Evolutionary conservation across 2,113 vertebrate species (phyloP).

Genomic region (Rhizomys pruinosus): DNA sequence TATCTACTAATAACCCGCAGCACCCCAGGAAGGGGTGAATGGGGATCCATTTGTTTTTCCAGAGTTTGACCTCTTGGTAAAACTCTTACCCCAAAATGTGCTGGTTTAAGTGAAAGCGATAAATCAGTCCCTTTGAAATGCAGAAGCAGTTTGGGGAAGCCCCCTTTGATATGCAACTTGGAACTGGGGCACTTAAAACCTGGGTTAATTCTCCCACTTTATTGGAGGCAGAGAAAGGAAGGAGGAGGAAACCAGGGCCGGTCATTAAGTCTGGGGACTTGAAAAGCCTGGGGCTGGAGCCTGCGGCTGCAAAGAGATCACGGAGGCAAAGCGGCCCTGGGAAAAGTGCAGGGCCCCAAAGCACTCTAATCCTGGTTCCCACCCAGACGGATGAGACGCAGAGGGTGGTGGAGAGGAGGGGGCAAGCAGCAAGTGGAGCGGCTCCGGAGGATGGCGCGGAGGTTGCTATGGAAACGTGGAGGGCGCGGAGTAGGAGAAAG

Average conservation of each 20-base stretch:
- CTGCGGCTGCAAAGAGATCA: slow-evolving; percentile 57
- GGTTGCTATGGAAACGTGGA: slow-evolving; percentile 73
- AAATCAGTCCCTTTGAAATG: slow-evolving; percentile 83
- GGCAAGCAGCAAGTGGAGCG: slow-evolving; percentile 2
- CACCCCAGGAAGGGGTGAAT: slow-evolving; percentile 64
- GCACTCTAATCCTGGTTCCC: slow-evolving; percentile 78
- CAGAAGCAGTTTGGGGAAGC: slow-evolving; percentile 77
- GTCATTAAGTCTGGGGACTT: slow-evolving; percentile 79
- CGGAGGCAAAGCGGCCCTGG: slow-evolving; percentile 71
- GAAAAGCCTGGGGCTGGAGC: slow-evolving; percentile 75
- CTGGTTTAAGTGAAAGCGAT: slow-evolving; percentile 76
- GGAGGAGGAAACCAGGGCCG: slow-evolving; percentile 75
- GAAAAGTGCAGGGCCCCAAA: slow-evolving; percentile 65
- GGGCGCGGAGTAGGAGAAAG: slow-evolving; percentile 59
- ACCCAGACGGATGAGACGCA: slow-evolving; percentile 80
- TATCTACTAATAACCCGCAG: slow-evolving; percentile 51
- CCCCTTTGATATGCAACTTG: slow-evolving; percentile 82
- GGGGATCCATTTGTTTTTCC: slow-evolving; percentile 78
- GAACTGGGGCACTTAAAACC: slow-evolving; percentile 78
- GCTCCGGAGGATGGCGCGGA: slow-evolving; percentile 61
- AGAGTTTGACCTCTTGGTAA: slow-evolving; percentile 79
- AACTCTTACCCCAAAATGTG: slow-evolving; percentile 79
- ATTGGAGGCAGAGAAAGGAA: slow-evolving; percentile 78
- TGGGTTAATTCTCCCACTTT: slow-evolving; percentile 81
- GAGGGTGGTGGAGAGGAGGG: slow-evolving; percentile 21